Percentiles rank a stretch among this genome's conserved stretches.
These are phyloP conservation scores for Guaruba guarouba DNA, from an alignment of 2,113 vertebrate genomes.

Conservation along the genomic window DNA sequence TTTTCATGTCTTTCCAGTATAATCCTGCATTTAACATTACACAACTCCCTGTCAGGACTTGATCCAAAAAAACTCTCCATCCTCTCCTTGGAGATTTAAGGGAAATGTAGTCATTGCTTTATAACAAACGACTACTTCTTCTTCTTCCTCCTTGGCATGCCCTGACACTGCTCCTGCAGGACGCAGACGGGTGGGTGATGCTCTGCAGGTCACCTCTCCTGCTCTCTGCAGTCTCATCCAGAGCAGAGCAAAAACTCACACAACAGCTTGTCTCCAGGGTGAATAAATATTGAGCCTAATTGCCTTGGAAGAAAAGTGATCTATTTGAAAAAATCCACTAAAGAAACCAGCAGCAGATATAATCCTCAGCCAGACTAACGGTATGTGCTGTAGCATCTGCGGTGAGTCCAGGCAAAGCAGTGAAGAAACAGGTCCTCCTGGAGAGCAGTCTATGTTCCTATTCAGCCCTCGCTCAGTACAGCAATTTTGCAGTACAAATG, in stretches of 20 bases:
- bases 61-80: background rate
- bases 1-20: background rate
- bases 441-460: background rate
- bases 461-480: rapidly evolving
- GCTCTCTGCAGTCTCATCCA: background rate
- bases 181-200: background rate
- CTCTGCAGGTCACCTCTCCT: background rate
- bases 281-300: background rate
- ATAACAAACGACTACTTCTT: background rate
- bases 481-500: rapidly evolving
- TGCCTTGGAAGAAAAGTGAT: background rate
- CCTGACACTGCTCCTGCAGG: rapidly evolving
- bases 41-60: background rate
- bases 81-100: background rate
- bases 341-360: background rate
- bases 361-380: background rate
- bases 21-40: background rate
- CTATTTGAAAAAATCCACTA: background rate
- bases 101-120: background rate
- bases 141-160: background rate
- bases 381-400: background rate
- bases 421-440: background rate
- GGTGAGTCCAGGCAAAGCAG: background rate
- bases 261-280: background rate
- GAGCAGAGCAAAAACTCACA: background rate